A percentile compares a stretch with the other conserved stretches of the same genome.
Conservation (phyloP, 2,113 vertebrate genomes). For the Hiodon tergisus region DNA sequence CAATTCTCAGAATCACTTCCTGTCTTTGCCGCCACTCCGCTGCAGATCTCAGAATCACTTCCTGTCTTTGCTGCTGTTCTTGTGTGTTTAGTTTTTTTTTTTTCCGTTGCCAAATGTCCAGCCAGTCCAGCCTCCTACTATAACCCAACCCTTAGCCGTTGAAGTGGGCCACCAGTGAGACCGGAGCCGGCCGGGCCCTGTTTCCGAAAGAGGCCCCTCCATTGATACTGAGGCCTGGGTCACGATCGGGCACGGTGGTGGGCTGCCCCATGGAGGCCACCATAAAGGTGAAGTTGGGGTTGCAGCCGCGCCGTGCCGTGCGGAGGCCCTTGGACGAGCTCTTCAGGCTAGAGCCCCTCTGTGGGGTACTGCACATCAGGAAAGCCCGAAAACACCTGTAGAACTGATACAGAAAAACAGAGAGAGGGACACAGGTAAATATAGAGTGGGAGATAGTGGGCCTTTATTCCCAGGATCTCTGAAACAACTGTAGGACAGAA, state of each 20-base stretch:
- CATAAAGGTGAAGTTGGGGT: conserved; percentile 44
- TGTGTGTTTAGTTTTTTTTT: no score
- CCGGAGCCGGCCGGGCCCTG: conserved; percentile 31
- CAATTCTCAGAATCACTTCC: no score
- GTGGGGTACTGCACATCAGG: conserved; percentile 49
- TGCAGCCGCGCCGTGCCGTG: conserved; percentile 25
- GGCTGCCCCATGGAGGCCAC: conserved; percentile 51
- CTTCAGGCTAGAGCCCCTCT: conserved; percentile 46
- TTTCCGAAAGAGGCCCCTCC: conserved; percentile 25
- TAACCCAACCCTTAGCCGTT: conserved; percentile 17
- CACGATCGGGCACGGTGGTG: conserved; percentile 1
- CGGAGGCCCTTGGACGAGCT: conserved; percentile 52
- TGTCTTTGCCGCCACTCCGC: no score
- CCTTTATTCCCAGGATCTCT: no score
- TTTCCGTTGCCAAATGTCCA: not conserved
- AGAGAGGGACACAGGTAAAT: not conserved
- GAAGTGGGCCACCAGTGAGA: conserved; percentile 47
- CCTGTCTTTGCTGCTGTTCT: no score
- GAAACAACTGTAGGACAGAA: not conserved
- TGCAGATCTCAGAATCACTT: no score
- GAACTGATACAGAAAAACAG: conserved; percentile 53
- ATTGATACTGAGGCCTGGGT: not conserved
- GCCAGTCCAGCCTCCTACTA: not conserved
- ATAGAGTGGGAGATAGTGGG: no score
- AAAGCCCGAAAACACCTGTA: conserved; percentile 69